Conservation (phyloP, 2,888 invertebrate species). For the Linhomoeus sp. region DNA sequence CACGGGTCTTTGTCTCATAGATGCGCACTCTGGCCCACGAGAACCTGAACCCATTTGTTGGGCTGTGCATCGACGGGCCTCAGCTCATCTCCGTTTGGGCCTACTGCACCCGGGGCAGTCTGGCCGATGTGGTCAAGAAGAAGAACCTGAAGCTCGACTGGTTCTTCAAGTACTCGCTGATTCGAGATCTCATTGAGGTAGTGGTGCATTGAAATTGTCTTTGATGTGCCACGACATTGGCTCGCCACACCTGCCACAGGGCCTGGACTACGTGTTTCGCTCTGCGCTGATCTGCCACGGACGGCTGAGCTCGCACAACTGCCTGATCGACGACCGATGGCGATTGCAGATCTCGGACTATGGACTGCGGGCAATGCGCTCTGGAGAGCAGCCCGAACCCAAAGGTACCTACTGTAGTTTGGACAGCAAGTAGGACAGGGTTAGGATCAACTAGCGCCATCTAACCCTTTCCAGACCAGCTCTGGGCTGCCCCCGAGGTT, state of each 20-base stretch:
- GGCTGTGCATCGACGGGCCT: conserved; percentile 15
- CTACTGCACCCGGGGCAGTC: conserved; percentile 11
- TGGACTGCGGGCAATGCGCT: too few species aligned
- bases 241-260: too few species aligned
- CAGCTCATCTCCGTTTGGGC: conserved; percentile 15
- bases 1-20: too few species aligned
- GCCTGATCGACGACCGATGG: conserved; percentile 6
- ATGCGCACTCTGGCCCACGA: conserved; percentile 12
- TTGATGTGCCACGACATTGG: too few species aligned
- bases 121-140: conserved; percentile 5
- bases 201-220: too few species aligned
- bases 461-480: too few species aligned
- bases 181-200: conserved; percentile 1
- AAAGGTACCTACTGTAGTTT: too few species aligned
- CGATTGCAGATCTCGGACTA: conserved; percentile 3
- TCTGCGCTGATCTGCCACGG: conserved; percentile 3
- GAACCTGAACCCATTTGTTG: too few species aligned
- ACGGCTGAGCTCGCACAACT: conserved; percentile 4
- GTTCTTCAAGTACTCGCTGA: conserved; percentile 6
- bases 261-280: conserved; percentile 3
- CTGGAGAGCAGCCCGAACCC: too few species aligned
- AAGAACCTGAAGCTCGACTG: conserved; percentile 2
- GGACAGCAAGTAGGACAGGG: too few species aligned
- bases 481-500: too few species aligned
- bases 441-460: too few species aligned